Conservation (phyloP, 1,140 invertebrate species). For the Samia ricini region DNA sequence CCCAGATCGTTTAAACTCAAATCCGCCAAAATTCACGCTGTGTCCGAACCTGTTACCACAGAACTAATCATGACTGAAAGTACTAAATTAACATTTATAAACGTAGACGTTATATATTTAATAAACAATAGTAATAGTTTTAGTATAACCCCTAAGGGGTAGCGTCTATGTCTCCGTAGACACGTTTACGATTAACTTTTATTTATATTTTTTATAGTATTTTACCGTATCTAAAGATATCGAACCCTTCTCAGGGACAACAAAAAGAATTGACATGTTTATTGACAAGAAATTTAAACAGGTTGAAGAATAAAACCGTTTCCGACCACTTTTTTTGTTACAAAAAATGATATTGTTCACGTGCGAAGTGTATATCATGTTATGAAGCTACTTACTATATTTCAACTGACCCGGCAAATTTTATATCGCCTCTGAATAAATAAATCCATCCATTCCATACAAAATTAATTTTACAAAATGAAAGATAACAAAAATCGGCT, state of each 20-base stretch:
- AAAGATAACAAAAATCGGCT: too few relatives aligned
- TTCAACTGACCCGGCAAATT: too few relatives aligned
- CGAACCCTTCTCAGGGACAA: background rate
- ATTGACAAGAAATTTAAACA: background rate
- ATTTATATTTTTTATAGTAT: background rate
- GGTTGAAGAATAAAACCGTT: background rate
- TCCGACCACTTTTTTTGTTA: background rate
- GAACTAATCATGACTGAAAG: too few relatives aligned
- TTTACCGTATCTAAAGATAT: background rate
- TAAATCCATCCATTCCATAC: too few relatives aligned
- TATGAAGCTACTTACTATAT: background rate
- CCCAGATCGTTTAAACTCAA: too few relatives aligned
- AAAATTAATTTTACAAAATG: too few relatives aligned
- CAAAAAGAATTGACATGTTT: background rate
- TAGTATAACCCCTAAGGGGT: background rate
- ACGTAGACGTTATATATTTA: background rate
- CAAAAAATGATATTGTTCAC: constrained; percentile 26
- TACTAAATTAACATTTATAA: too few relatives aligned
- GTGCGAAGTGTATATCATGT: constrained; percentile 6
- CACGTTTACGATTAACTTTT: background rate
- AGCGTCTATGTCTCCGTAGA: background rate
- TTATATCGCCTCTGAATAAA: too few relatives aligned
- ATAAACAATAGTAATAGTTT: background rate
- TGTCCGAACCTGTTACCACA: too few relatives aligned
- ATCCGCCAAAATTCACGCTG: too few relatives aligned